A percentile compares a stretch with the other conserved stretches of the same genome.
Conservation (phyloP, 2,113 vertebrate genomes). For the Myocastor coypus region DNA sequence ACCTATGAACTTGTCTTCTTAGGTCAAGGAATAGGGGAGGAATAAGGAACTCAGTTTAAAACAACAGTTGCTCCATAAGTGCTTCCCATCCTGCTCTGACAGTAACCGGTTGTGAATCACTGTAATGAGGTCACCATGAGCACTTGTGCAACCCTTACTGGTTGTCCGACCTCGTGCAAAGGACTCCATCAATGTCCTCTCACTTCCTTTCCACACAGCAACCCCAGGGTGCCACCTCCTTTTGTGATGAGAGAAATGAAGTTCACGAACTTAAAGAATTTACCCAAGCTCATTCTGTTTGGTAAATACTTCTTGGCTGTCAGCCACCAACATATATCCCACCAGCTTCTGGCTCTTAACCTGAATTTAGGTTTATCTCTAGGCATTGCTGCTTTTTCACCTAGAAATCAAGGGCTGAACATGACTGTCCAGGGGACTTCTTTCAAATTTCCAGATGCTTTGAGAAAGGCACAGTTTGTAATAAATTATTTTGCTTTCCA, state of each 20-base stretch:
- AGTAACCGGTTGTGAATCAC: neutral
- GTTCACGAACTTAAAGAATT: neutral
- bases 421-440: neutral
- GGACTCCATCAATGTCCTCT: neutral
- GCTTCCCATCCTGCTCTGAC: neutral
- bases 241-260: neutral
- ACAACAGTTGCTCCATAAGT: neutral
- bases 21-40: neutral
- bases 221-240: neutral
- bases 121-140: neutral
- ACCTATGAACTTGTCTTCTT: neutral
- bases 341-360: neutral
- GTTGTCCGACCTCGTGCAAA: neutral
- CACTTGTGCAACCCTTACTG: neutral
- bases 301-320: fast-evolving
- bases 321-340: fast-evolving
- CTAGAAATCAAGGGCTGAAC: neutral
- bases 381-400: neutral
- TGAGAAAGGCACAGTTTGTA: neutral
- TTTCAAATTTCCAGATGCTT: conserved; percentile 56
- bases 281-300: neutral
- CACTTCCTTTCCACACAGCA: neutral
- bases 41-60: neutral
- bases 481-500: neutral
- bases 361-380: neutral